phyloP scores from a whole-genome alignment of 64 coral and sea anemone genomes.

The Dendrophyllia cribrosa region DNA sequence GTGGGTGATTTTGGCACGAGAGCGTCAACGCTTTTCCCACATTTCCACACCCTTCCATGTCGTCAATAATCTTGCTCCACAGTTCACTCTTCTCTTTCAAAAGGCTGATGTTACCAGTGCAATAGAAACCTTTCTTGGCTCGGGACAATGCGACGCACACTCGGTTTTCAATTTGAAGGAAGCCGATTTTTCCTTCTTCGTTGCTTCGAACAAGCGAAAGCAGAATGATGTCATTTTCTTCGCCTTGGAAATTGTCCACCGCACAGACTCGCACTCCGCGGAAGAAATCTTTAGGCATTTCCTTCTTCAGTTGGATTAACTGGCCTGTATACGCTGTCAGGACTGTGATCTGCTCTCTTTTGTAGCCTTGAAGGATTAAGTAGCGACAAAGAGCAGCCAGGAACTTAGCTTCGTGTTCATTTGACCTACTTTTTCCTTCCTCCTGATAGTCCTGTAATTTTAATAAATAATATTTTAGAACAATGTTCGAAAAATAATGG shows the following conservation, averaged over 20 bases:
- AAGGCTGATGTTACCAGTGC: conserved; percentile 84
- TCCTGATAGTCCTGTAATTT: conserved; percentile 74
- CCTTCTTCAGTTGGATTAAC: conserved; percentile 73
- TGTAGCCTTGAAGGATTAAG: conserved; percentile 91
- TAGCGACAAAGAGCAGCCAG: conserved; percentile 91
- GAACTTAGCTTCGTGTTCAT: conserved; percentile 92
- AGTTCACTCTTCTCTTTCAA: conserved; percentile 68
- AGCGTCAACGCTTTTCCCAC: conserved; percentile 41
- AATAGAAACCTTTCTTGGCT: conserved; percentile 91
- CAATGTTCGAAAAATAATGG: background rate
- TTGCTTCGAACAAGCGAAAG: conserved; percentile 97
- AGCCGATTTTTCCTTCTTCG: conserved; percentile 92
- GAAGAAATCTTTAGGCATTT: conserved; percentile 92
- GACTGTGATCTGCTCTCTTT: conserved; percentile 85
- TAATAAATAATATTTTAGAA: background rate
- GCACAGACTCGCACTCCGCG: conserved; percentile 83
- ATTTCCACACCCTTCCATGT: conserved; percentile 48
- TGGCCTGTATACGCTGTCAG: conserved; percentile 99
- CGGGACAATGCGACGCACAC: conserved; percentile 95
- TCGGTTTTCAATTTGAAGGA: conserved; percentile 79
- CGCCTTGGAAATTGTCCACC: conserved; percentile 95
- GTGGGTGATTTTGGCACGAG: conserved; percentile 67
- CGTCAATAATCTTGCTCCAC: conserved; percentile 63
- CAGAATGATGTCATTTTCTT: conserved; percentile 96
- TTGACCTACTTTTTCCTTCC: conserved; percentile 87